Percentiles rank a stretch among this genome's conserved stretches.
These are phyloP conservation scores for Agapornis canus DNA, from an alignment of 2,797 vertebrate genomes.

Conservation along the genomic window DNA sequence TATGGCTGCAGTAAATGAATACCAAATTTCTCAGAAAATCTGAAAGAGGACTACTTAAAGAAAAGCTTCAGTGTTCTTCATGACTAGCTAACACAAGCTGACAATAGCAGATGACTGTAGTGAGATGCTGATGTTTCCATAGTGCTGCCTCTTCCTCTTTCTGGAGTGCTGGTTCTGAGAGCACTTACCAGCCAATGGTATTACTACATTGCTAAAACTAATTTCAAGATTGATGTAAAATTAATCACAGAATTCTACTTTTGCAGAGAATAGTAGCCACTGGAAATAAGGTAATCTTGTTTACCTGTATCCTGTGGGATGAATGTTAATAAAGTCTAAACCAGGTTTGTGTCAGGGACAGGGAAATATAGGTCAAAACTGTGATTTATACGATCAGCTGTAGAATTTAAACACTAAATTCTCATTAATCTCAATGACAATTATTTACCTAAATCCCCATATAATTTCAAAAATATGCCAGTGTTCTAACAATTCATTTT, in stretches of 20 bases:
- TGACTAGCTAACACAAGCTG: not conserved
- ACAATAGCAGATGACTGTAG: not conserved
- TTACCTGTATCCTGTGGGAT: not conserved
- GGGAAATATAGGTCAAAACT: not conserved
- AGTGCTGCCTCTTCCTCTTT: not conserved
- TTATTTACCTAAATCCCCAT: not conserved
- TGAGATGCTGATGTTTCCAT: conserved; percentile 8
- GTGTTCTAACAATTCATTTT: not conserved
- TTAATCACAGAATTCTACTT: not conserved
- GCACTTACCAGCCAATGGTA: not conserved
- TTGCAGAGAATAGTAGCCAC: not conserved
- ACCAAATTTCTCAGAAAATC: conserved; percentile 17
- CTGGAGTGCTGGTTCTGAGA: not conserved
- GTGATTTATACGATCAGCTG: not conserved
- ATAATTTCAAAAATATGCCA: not conserved
- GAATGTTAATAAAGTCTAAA: not conserved
- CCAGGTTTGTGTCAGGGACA: not conserved
- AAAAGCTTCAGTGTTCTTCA: not conserved
- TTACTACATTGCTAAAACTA: conserved; percentile 9
- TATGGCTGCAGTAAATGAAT: not conserved
- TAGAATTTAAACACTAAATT: not conserved
- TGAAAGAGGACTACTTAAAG: not conserved
- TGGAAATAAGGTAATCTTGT: not conserved
- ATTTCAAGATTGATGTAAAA: not conserved
- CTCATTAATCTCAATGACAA: not conserved